These are phyloP conservation scores for Sericinus montela DNA, from an alignment of 2,888 invertebrate genomes.

Conservation along the genomic window DNA sequence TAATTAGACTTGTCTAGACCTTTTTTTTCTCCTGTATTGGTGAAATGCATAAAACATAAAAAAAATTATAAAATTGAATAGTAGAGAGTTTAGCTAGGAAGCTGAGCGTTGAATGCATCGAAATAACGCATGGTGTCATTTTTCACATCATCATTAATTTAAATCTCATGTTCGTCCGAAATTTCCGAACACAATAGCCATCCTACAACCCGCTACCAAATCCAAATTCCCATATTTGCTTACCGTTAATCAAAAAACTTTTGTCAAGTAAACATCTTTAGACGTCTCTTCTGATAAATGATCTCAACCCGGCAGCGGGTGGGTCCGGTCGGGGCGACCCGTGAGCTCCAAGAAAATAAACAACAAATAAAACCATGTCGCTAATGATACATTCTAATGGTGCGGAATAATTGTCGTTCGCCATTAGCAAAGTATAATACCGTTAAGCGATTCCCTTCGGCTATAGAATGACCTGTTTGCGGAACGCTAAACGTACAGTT, in stretches of 20 bases:
- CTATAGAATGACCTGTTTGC: conserved; percentile 63
- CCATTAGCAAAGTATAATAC: conserved; percentile 52
- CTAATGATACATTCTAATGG: conserved; percentile 71
- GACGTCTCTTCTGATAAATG: conserved; percentile 48
- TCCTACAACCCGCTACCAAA: conserved; percentile 20
- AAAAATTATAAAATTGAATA: no score
- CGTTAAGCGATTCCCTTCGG: conserved; percentile 46
- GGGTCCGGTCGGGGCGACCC: conserved; percentile 45
- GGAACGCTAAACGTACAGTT: conserved; percentile 50
- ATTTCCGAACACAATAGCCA: conserved; percentile 11
- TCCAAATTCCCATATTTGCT: conserved; percentile 65
- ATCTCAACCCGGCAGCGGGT: conserved; percentile 50
- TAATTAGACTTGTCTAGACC: no score
- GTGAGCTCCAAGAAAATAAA: conserved; percentile 60
- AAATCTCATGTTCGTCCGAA: conserved; percentile 8
- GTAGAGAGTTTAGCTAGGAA: no score
- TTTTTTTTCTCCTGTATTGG: no score
- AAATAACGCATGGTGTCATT: neutral
- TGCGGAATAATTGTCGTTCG: conserved; percentile 59
- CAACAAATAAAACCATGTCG: conserved; percentile 36
- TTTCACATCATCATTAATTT: conserved; percentile 19
- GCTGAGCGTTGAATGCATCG: no score
- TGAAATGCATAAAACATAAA: no score
- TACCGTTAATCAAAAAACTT: conserved; percentile 62
- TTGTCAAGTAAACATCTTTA: conserved; percentile 52